phyloP scores from a whole-genome alignment of 2,888 invertebrate genomes.

The Noctuana brunneofusca region DNA sequence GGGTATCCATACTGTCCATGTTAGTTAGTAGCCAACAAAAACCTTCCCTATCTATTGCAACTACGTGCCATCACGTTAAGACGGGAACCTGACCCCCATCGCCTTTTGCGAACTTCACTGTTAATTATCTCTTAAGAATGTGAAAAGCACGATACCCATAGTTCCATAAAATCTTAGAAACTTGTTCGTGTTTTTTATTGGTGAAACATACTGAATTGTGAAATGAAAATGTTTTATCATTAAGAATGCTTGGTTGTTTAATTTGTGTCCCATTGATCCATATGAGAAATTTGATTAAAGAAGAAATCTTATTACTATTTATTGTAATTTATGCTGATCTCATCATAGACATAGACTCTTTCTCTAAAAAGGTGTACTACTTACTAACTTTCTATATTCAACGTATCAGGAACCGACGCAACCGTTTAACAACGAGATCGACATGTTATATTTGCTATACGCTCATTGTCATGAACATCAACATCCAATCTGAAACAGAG shows the following conservation, averaged over 20 bases:
- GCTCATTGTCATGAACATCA: not conserved
- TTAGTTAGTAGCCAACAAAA: constrained; percentile 8
- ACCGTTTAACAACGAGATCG: too few species aligned
- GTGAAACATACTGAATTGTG: not conserved
- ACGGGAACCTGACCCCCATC: constrained; percentile 18
- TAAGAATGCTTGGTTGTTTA: not conserved
- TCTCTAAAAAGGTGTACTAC: too few species aligned
- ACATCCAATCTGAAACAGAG: not conserved
- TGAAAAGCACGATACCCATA: constrained; percentile 1
- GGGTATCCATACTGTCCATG: not conserved
- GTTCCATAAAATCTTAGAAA: not conserved
- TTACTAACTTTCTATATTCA: too few species aligned
- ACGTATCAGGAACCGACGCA: too few species aligned
- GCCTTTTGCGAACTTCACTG: constrained; percentile 17
- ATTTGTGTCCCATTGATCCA: too few species aligned
- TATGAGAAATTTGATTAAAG: too few species aligned
- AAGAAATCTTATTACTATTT: too few species aligned
- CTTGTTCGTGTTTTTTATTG: not conserved
- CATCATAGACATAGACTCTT: too few species aligned
- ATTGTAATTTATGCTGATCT: too few species aligned
- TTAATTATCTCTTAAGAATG: constrained; percentile 25
- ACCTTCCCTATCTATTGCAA: constrained; percentile 25
- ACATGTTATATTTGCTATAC: not conserved
- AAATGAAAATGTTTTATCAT: not conserved
- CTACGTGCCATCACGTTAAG: constrained; percentile 22